Conservation (phyloP, 1,140 invertebrate genomes). For the Plectus sambesii region DNA sequence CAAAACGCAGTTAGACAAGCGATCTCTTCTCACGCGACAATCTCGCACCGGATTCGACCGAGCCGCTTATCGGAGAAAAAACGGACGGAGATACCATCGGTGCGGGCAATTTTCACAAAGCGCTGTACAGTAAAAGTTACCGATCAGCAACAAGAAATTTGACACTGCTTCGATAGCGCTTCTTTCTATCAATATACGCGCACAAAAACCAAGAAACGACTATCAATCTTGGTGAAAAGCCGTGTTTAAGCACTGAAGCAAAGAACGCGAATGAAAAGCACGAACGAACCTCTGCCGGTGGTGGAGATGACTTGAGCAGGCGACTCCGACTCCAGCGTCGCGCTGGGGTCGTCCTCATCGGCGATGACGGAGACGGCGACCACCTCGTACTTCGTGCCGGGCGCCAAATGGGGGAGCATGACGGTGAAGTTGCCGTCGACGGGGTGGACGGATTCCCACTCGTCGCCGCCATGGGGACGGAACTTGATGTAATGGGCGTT, state of each 20-base stretch:
- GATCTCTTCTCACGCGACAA: too few relatives aligned
- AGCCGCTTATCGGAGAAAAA: too few relatives aligned
- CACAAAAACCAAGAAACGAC: conserved; percentile 5
- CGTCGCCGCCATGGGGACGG: conserved; percentile 29
- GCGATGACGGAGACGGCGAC: conserved; percentile 61
- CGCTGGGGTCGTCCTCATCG: conserved; percentile 29
- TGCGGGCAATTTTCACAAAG: too few relatives aligned
- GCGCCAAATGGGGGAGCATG: conserved; percentile 64
- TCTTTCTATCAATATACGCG: conserved; percentile 6
- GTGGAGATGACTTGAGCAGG: conserved; percentile 40
- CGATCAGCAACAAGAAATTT: too few relatives aligned
- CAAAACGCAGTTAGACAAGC: too few relatives aligned
- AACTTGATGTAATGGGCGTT: conserved; percentile 36
- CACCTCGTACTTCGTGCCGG: conserved; percentile 74
- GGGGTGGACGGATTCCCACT: conserved; percentile 33
- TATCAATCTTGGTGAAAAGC: conserved; percentile 2
- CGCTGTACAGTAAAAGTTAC: too few relatives aligned
- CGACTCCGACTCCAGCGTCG: conserved; percentile 29
- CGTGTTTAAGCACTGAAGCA: conserved; percentile 16
- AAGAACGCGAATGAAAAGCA: too few relatives aligned
- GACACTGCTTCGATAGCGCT: too few relatives aligned
- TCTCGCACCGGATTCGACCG: too few relatives aligned
- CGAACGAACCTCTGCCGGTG: conserved; percentile 38
- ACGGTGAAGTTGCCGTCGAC: conserved; percentile 49
- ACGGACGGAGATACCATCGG: too few relatives aligned